Evolutionary conservation across 2,888 invertebrate genomes (phyloP), one percentile per base, ranked within the genome.

Genomic region (Harpalus rufipes): DNA sequence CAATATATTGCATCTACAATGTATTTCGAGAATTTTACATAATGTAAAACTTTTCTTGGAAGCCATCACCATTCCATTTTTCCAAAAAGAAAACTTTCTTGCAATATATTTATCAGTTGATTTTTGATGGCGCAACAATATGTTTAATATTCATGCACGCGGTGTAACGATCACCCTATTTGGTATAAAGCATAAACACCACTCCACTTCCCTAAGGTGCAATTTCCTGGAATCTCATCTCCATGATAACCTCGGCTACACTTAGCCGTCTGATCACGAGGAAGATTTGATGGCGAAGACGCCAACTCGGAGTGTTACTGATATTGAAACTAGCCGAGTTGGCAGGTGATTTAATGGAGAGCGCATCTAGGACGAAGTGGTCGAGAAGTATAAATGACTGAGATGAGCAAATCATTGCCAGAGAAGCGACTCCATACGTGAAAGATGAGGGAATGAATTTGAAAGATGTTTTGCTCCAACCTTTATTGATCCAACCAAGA

Each of bases 261-360:
- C 68, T 68, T 68, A 68, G 14, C 25, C 68, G 25, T 68, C 41
- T 68, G 68, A 68, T 68, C 68, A 68, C 25, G 68, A n/a, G 32
- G 65, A 65, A 68, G 32, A 39, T 68, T 68, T 63, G 63, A 63
- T 63, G 25, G 63, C 63, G 63, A 63, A 21, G 63, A 21, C 21
- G 59, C 59, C 59, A 59, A 6, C 21, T 5, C 59, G 59, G 18
- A 6, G 63, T 8, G 63, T 68, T 68, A 68, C 68, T 41, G 68
- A 68, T 68, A 68, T 68, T 68, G 68, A 41, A 68, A 68, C 68
- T 25, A 32, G 32, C 14, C 32, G 41, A 39, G 14, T 68, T 39
- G n/a, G 68, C 68, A 68, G 68, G 68, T 68, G 68, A 68, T 68
- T 68, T 68, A 68, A 25, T 68, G 68, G 21, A 8, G 14, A 16